Conservation (phyloP, 2,888 invertebrate species). For the Tridacna crocea region DNA sequence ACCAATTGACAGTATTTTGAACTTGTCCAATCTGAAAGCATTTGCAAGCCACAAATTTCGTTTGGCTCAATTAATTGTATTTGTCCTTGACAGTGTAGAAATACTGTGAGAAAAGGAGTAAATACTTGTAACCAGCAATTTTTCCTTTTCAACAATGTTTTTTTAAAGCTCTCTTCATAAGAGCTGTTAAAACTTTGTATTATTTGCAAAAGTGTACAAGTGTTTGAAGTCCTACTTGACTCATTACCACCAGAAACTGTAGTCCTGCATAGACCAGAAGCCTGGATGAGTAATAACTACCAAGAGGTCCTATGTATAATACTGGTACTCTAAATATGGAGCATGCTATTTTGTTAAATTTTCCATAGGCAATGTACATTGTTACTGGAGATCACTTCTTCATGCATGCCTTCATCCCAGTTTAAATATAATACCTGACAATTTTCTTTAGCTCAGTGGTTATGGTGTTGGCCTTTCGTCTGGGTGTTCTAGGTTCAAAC, state of each 20-base stretch:
- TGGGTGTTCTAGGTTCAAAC: too few relatives aligned
- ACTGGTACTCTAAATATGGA: neutral
- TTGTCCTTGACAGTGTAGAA: neutral
- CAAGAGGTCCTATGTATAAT: neutral
- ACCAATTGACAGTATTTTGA: neutral
- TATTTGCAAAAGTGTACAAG: neutral
- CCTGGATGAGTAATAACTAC: neutral
- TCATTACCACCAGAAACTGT: neutral
- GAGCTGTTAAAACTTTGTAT: neutral
- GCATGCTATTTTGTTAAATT: neutral
- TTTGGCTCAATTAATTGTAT: too few relatives aligned
- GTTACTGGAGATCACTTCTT: too few relatives aligned
- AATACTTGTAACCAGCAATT: neutral
- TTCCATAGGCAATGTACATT: too few relatives aligned
- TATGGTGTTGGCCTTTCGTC: too few relatives aligned
- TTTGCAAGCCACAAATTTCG: neutral
- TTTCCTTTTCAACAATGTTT: conserved; percentile 5
- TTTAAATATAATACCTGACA: too few relatives aligned
- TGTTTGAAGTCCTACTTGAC: neutral
- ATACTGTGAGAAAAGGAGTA: neutral
- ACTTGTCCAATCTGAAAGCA: neutral
- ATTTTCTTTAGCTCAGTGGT: too few relatives aligned
- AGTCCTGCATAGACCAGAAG: neutral
- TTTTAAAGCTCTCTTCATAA: neutral
- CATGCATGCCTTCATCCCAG: too few relatives aligned